Base-by-base conservation (phyloP, 2,888 invertebrate species). In the Hyalella azteca region DNA sequence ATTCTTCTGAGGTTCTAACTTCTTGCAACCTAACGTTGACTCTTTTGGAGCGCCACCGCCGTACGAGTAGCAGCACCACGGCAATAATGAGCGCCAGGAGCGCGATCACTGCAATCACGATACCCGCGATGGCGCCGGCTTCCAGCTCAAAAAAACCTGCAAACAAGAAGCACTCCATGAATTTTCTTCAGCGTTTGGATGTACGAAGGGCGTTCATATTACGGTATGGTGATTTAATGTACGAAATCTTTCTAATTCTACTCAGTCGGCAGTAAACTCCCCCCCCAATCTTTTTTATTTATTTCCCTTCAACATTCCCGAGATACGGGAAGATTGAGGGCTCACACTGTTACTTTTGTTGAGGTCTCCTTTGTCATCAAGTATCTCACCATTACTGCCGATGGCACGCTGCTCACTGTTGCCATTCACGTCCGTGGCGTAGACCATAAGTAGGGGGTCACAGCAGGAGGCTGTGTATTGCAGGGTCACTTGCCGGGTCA, bases 51-150 rank as follows among this genome's bases (percentile, higher is more conserved):
- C 36, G 11, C n/a, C 75, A 19, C n/a, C 40, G n/a, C 11, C 75
- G 40, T n/a, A 45, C 45, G 45, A 75, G n/a, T 22, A 75, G n/a
- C 22, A 75, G 19, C 9, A 45, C n/a, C 1, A 29, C 45, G 11
- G 45, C 7, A 45, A 75, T n/a, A 3, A 75, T 75, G 45, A 75
- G 22, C 29, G 9, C 13, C 29, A 75, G 40, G 11, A 75, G 75
- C 1, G 29, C 41, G 11, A 75, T 13, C n/a, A n/a, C n/a, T 22
- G 41, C 75, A n/a, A 75, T 45, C 9, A 75, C 75, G 45, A 75
- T 75, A 15, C 75, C 75, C 15, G 75, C 13, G 40, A 75, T 75
- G 45, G 75, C 75, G 41, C 75, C 75, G n/a, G 41, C 75, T 45
- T 32, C 40, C 41, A 75, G 22, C 36, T 22, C 75, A 26, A 39